These are phyloP conservation scores for Eulemur macaco DNA, from an alignment of 2,113 vertebrate species.

Conservation along the genomic window DNA sequence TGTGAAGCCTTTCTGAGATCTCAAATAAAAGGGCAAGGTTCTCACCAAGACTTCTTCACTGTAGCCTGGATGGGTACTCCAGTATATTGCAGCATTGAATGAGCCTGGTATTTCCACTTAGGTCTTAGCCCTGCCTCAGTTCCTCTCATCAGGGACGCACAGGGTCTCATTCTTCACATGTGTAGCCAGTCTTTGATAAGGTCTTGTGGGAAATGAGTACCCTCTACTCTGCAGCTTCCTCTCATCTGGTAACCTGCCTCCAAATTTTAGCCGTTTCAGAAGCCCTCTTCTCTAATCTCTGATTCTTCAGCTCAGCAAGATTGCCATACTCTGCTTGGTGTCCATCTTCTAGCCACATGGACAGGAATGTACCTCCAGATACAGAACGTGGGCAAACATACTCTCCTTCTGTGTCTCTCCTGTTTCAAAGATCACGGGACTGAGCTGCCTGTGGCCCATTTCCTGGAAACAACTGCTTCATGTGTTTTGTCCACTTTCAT, in stretches of 20 bases:
- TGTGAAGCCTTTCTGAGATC: not conserved
- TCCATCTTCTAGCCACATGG: not conserved
- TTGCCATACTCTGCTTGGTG: fast-evolving
- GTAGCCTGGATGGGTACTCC: not conserved
- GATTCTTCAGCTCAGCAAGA: not conserved
- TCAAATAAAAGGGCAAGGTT: not conserved
- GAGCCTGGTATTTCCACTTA: not conserved
- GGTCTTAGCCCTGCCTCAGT: not conserved
- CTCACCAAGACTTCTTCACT: not conserved
- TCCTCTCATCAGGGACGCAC: not conserved
- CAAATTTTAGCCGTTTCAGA: not conserved
- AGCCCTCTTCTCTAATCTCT: not conserved
- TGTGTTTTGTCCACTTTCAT: not conserved
- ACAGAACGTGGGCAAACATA: not conserved
- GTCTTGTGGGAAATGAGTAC: not conserved
- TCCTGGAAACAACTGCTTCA: not conserved
- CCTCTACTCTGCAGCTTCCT: not conserved
- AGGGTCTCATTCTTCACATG: not conserved
- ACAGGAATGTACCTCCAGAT: not conserved
- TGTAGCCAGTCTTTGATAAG: not conserved
- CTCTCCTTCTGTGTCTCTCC: not conserved
- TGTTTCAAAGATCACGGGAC: not conserved
- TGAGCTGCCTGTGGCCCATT: not conserved
- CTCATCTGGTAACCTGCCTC: not conserved
- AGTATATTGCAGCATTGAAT: not conserved